Conservation (phyloP, 2,888 invertebrate species). For the Parochlus steinenii region DNA sequence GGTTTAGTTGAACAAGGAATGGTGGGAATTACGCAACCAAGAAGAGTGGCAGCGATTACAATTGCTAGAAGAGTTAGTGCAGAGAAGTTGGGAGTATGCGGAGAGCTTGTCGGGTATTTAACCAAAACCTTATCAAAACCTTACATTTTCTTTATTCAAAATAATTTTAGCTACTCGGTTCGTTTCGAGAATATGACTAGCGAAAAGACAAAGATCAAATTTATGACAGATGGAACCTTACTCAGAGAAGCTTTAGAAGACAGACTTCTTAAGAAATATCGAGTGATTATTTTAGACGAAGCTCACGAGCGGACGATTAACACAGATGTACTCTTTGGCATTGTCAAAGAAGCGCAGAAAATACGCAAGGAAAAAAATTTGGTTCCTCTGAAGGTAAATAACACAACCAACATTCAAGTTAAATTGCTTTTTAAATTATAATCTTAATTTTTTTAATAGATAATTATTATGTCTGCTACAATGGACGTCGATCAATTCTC, state of each 20-base stretch:
- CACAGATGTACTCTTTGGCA: conserved; percentile 85
- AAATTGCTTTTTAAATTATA: conserved; percentile 10
- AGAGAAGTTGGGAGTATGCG: conserved; percentile 61
- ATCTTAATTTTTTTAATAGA: conserved; percentile 31
- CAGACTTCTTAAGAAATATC: conserved; percentile 56
- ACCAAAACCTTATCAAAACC: not conserved
- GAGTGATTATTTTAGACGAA: conserved; percentile 77
- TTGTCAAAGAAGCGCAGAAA: conserved; percentile 75
- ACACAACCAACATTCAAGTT: conserved; percentile 7
- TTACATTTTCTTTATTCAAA: not conserved
- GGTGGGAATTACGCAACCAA: conserved; percentile 80
- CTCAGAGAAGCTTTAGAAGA: conserved; percentile 77
- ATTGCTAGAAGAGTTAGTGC: conserved; percentile 81
- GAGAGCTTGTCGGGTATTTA: conserved; percentile 45
- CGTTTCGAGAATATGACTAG: conserved; percentile 83
- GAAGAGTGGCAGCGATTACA: conserved; percentile 86
- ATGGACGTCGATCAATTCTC: conserved; percentile 92
- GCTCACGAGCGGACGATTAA: conserved; percentile 91
- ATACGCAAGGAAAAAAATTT: conserved; percentile 43
- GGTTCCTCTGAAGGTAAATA: conserved; percentile 44
- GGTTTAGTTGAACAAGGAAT: conserved; percentile 48
- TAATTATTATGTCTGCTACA: conserved; percentile 87
- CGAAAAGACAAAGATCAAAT: conserved; percentile 68
- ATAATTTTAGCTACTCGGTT: conserved; percentile 48
- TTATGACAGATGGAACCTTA: conserved; percentile 88